Evolutionary conservation across 2,113 vertebrate genomes (phyloP).

Genomic region (Xiphophorus couchianus): DNA sequence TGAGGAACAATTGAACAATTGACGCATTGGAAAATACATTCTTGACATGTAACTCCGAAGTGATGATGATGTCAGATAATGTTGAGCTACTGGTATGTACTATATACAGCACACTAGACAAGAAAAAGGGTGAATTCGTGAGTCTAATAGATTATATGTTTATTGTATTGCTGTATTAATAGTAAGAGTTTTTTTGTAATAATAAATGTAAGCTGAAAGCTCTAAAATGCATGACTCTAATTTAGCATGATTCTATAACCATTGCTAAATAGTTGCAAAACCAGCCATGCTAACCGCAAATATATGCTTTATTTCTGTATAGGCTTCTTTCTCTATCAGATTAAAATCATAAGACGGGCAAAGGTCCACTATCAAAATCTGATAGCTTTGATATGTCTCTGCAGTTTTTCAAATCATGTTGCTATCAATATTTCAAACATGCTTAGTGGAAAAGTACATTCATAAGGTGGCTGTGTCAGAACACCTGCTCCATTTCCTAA

Average conservation of each 20-base stretch:
- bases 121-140: no score
- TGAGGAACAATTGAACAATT: neutral
- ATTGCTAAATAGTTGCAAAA: neutral
- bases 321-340: conserved; percentile 44
- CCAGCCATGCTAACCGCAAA: conserved; percentile 30
- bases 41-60: neutral
- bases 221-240: neutral
- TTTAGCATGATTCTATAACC: neutral
- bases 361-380: conserved; percentile 58
- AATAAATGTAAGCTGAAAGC: no score
- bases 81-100: no score
- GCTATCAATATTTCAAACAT: conserved; percentile 88
- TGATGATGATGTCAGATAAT: no score
- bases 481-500: conserved; percentile 84
- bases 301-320: conserved; percentile 21
- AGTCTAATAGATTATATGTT: no score
- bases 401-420: conserved; percentile 85
- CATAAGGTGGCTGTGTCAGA: conserved; percentile 76
- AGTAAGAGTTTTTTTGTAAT: neutral
- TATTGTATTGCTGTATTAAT: neutral
- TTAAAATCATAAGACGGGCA: conserved; percentile 35
- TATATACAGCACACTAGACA: no score
- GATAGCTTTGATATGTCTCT: conserved; percentile 43
- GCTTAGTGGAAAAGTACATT: conserved; percentile 87
- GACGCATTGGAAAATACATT: neutral